Evolutionary conservation across 2,113 vertebrate genomes (phyloP), one percentile per base, ranked within the genome.

Genomic region (Lipophrys pholis): DNA sequence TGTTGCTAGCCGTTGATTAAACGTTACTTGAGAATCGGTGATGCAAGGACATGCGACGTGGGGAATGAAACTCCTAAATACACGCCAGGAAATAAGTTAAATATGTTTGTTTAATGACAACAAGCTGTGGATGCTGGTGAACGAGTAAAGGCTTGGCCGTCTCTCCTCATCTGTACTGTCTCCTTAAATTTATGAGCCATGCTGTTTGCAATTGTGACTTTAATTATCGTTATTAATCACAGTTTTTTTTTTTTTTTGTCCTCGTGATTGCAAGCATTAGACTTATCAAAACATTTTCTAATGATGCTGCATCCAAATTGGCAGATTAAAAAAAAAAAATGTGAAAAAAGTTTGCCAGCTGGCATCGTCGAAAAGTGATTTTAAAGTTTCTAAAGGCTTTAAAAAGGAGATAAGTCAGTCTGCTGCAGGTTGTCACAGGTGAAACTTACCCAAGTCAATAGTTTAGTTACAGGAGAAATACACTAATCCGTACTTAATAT

Each of bases 1-100:
- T 73, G 81, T 84, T 85, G 69, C 73, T 52, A 69, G 67, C 68
- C 81, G 76, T 79, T 88, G 80, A 89, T 88, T 71, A 84, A 84
- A 87, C 88, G 82, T 86, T 83, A 68, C 69, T 87, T 54, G 65
- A 76, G 82, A 89, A 82, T 56, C 66, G 66, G 76, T 69, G 84
- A 83, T 72, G 78, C 73, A 76, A 69, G 68, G 12, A 72, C 78
- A 80, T 50, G 51, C 76, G 83, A 70, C 65, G 21, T n/a, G 64
- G 67, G 60, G 76, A 77, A 69, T 79, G 78, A 81, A 84, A 86
- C 80, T 78, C 78, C 63, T 62, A 61, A 85, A 78, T 48, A 69
- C 69, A 55, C 69, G 63, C 17, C 17, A 73, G 79, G 79, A 75
- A 89, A 89, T 75, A 68, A 76, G 45, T 81, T 81, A 70, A 84